phyloP scores from a whole-genome alignment of 2,113 vertebrate genomes.

The Gobius niger region DNA sequence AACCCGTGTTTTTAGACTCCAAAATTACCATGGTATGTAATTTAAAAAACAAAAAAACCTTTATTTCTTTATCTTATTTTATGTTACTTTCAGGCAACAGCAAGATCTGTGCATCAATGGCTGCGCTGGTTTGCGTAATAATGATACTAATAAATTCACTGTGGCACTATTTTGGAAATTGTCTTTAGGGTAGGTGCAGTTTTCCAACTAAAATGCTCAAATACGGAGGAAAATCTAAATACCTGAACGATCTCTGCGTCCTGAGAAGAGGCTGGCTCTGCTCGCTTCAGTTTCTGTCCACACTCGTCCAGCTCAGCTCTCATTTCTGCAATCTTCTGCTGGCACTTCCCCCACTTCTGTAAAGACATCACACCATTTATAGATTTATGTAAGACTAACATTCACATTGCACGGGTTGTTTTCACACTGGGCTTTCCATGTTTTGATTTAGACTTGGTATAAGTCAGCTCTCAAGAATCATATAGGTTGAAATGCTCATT shows the following conservation, averaged over 20 bases:
- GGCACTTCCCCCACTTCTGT: conserved; percentile 69
- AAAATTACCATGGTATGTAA: no score
- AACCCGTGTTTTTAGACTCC: no score
- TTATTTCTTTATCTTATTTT: no score
- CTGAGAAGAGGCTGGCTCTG: conserved; percentile 50
- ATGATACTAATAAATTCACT: no score
- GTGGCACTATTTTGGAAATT: no score
- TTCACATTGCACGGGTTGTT: background rate
- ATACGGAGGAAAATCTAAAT: conserved; percentile 10
- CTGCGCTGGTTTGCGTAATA: no score
- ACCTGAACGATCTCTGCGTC: conserved; percentile 79
- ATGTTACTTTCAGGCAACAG: no score
- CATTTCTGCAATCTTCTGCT: conserved; percentile 70
- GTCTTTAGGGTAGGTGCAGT: no score
- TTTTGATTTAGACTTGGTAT: background rate
- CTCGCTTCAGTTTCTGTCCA: conserved; percentile 66
- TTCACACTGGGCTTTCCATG: background rate
- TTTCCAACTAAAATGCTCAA: no score
- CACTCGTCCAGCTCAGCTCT: conserved; percentile 71
- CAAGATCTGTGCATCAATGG: no score
- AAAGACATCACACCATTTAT: conserved; percentile 1
- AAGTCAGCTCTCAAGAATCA: background rate
- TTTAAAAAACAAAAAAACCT: no score
- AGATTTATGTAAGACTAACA: background rate
- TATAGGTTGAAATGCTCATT: background rate